Percentiles rank a stretch among this genome's conserved stretches.
phyloP scores from a whole-genome alignment of 2,113 vertebrate species.

The Cochlearius cochlearius region DNA sequence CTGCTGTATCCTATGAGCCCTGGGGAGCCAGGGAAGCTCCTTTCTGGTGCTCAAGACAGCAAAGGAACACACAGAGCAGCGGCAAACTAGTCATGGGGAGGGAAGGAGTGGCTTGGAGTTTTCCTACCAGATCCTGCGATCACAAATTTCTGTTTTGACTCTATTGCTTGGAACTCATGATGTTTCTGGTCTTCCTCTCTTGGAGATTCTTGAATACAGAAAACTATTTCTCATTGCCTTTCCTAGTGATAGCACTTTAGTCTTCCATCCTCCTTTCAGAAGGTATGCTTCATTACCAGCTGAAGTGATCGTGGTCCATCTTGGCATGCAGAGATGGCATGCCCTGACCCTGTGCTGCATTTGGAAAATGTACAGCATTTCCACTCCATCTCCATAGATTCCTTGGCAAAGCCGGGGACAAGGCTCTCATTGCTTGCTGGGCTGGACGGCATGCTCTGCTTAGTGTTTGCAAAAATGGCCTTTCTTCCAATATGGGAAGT shows the following conservation, averaged over 20 bases:
- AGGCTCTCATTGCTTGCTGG: not conserved
- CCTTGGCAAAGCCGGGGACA: not conserved
- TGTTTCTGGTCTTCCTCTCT: not conserved
- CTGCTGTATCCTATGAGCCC: not conserved
- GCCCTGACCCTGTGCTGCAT: not conserved
- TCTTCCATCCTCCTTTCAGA: not conserved
- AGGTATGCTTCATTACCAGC: not conserved
- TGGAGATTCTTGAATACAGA: not conserved
- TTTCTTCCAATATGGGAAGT: not conserved
- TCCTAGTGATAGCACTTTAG: not conserved
- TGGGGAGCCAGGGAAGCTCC: not conserved
- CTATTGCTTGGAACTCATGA: not conserved
- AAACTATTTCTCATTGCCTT: not conserved
- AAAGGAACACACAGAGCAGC: not conserved
- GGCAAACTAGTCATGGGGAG: not conserved
- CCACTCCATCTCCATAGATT: not conserved
- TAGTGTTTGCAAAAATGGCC: not conserved
- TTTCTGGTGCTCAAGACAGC: not conserved
- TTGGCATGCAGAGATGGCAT: not conserved
- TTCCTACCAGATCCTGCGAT: not conserved
- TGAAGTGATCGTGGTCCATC: not conserved
- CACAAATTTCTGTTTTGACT: not conserved
- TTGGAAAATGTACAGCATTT: not conserved
- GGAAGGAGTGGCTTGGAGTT: not conserved
- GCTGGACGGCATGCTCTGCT: rapidly evolving